Base-by-base conservation (phyloP, 2,888 invertebrate species). In the Orthosia cruda region DNA sequence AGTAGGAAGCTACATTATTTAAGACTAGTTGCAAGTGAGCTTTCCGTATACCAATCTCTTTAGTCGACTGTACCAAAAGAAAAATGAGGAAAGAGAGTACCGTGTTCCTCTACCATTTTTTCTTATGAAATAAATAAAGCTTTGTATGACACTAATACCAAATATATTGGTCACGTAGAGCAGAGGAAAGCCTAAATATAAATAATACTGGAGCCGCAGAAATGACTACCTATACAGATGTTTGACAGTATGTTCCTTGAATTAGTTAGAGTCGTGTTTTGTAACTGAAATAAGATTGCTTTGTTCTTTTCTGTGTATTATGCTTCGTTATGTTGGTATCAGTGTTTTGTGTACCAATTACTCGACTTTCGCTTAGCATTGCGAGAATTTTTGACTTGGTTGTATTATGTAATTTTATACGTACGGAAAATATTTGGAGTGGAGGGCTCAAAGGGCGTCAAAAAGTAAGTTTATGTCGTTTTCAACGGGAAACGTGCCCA, bases 71-170 rank as follows among this genome's bases (percentile, higher is more conserved):
- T 57, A 77, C 23, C 0, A 15, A 70, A 70, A 65, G 18, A 71
- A 62, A 63, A 66, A 57, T 20, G 52, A 62, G n/a, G 18, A 26
- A 47, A 49, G 9, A n/a, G 26, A 64, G 32, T 11, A 55, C 7
- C 47, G 20, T 20, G 47, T 54, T 77, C 16, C 32, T 13, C 18
- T 47, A 45, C 64, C 15, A 64, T 79, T 83, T 72, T 80, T 84
- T 80, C 74, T 84, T 23, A 67, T 80, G 59, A 80, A 80, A 80
- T 72, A 80, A 84, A 80, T 84, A 73, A 80, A 61, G 80, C 80
- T 84, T 68, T 80, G 7, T 80, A 80, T 84, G 80, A 84, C 84
- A 80, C 59, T 80, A 80, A 73, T 84, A 80, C 74, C 64, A 68
- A 72, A 64, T 80, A 64, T 79, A 57, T 80, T 61, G 80, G 84